Evolutionary conservation across 2,888 invertebrate species (phyloP).

Genomic region (Blastobasis adustella): DNA sequence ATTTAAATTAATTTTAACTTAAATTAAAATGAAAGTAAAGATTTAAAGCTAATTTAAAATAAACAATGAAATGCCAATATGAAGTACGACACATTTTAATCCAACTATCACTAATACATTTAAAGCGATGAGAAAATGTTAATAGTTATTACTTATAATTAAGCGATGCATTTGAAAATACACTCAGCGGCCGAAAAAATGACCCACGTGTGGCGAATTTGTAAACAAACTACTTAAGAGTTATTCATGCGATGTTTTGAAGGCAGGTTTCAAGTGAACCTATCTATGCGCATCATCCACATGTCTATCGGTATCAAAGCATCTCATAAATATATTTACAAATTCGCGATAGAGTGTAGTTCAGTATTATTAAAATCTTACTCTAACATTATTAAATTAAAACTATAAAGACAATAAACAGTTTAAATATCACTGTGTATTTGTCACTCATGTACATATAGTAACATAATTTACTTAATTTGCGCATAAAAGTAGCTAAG

Average conservation of each 20-base stretch:
- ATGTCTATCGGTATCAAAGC: too few relatives aligned
- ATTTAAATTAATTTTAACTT: slow-evolving; percentile 11
- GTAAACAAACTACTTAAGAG: too few relatives aligned
- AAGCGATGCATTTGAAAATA: too few relatives aligned
- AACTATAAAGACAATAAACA: background rate
- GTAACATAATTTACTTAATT: too few relatives aligned
- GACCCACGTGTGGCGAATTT: too few relatives aligned
- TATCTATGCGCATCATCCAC: too few relatives aligned
- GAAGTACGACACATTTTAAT: slow-evolving; percentile 51
- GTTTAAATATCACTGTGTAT: background rate
- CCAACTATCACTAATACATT: slow-evolving; percentile 23
- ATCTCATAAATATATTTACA: too few relatives aligned
- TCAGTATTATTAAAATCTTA: background rate
- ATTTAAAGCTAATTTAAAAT: background rate
- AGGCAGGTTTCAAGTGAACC: too few relatives aligned
- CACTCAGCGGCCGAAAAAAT: too few relatives aligned
- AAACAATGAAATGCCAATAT: slow-evolving; percentile 54
- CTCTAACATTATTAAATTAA: background rate
- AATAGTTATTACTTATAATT: too few relatives aligned
- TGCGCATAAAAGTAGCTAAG: slow-evolving; percentile 24
- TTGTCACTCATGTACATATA: background rate
- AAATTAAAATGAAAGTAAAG: background rate
- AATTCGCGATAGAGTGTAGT: too few relatives aligned
- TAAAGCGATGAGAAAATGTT: slow-evolving; percentile 30
- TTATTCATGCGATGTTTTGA: too few relatives aligned